phyloP scores from a whole-genome alignment of 2,797 vertebrate species.

The Otolemur crassicaudatus region DNA sequence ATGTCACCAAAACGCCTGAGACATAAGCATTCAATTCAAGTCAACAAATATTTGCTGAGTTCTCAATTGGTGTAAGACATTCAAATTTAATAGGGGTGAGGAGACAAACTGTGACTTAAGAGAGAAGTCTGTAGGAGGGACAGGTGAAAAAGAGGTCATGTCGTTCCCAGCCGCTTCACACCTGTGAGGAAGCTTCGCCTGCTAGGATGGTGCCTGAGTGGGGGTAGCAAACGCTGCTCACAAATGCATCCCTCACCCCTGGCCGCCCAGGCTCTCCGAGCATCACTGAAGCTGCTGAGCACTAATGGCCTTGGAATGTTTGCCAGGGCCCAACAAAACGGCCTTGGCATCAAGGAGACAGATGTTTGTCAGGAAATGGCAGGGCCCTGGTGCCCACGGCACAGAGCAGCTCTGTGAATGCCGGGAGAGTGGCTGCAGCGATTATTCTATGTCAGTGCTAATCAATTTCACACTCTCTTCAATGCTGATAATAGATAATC shows the following conservation, averaged over 20 bases:
- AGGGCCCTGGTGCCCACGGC: conserved; percentile 56
- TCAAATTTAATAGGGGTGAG: conserved; percentile 22
- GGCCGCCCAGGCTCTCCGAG: conserved; percentile 22
- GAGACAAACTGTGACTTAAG: not conserved
- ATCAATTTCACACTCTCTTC: conserved; percentile 86
- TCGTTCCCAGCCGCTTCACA: conserved; percentile 46
- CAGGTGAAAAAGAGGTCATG: conserved; percentile 35
- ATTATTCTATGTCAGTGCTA: conserved; percentile 83
- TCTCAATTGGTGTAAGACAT: not conserved
- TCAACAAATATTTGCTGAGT: conserved; percentile 55
- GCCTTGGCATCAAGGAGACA: conserved; percentile 83
- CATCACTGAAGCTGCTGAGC: conserved; percentile 69
- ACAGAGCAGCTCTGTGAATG: not conserved
- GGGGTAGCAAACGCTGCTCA: conserved; percentile 72
- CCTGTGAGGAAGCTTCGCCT: conserved; percentile 25
- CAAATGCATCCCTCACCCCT: not conserved
- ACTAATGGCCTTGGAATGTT: conserved; percentile 63
- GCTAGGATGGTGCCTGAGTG: conserved; percentile 47
- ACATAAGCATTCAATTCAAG: conserved; percentile 52
- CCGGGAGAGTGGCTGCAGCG: conserved; percentile 74
- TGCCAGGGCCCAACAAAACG: conserved; percentile 64
- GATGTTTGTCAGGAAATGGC: conserved; percentile 82
- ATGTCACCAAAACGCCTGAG: conserved; percentile 11
- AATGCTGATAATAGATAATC: conserved; percentile 80
- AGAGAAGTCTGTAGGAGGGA: conserved; percentile 1